A percentile compares a stretch with the other conserved stretches of the same genome.
phyloP scores from a whole-genome alignment of 2,888 invertebrate species.

The Anticlea derivata region DNA sequence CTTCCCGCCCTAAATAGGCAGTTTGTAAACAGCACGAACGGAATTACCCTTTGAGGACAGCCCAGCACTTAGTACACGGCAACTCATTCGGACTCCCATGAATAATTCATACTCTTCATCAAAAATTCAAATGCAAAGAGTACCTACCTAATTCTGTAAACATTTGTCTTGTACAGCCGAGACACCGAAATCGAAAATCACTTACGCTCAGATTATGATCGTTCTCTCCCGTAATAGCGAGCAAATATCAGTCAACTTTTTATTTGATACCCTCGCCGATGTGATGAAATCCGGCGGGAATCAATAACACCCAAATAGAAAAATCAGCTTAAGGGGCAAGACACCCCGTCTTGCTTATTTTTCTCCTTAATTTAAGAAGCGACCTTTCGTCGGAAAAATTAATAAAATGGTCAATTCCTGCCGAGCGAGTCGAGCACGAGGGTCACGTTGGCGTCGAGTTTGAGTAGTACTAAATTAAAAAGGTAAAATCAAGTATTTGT shows the following conservation, averaged over 20 bases:
- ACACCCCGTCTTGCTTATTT: slow-evolving; percentile 14
- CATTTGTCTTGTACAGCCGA: slow-evolving; percentile 29
- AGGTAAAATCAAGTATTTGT: neutral
- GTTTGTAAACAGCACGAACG: slow-evolving; percentile 37
- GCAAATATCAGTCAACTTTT: slow-evolving; percentile 30
- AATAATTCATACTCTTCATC: slow-evolving; percentile 42
- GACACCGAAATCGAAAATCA: slow-evolving; percentile 21
- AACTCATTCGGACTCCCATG: slow-evolving; percentile 34
- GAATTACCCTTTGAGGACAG: slow-evolving; percentile 34
- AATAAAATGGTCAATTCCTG: slow-evolving; percentile 2
- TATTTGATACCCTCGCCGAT: slow-evolving; percentile 15
- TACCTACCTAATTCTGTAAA: slow-evolving; percentile 35
- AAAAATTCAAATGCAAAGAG: slow-evolving; percentile 38
- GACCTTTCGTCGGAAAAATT: slow-evolving; percentile 25
- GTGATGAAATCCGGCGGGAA: slow-evolving; percentile 15
- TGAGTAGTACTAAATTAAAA: slow-evolving; percentile 5
- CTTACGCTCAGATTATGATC: slow-evolving; percentile 24
- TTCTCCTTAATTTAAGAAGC: slow-evolving; percentile 24
- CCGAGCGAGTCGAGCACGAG: neutral
- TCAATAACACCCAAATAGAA: slow-evolving; percentile 26
- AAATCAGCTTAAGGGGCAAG: slow-evolving; percentile 28
- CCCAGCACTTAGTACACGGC: slow-evolving; percentile 24
- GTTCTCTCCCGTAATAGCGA: slow-evolving; percentile 18
- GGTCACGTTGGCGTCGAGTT: neutral
- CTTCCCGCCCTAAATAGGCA: slow-evolving; percentile 34